phyloP scores from a whole-genome alignment of 2,888 invertebrate species.

The Lathronympha strigana region DNA sequence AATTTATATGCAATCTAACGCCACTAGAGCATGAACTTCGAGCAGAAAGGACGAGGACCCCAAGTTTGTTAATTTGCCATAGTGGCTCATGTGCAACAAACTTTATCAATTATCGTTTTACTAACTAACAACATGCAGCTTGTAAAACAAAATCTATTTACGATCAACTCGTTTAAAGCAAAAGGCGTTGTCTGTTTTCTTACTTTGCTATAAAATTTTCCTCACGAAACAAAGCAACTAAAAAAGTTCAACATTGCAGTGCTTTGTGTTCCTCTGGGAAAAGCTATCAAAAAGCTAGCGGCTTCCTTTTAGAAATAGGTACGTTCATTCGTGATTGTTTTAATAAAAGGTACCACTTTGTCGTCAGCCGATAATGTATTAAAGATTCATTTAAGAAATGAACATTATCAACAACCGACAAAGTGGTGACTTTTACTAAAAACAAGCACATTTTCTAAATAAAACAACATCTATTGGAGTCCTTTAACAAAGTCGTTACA shows the following conservation, averaged over 20 bases:
- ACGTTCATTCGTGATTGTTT: constrained; percentile 49
- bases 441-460: too few species aligned
- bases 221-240: constrained; percentile 20
- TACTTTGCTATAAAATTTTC: constrained; percentile 28
- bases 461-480: too few species aligned
- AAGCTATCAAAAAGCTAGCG: constrained; percentile 57
- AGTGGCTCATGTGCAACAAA: constrained; percentile 68
- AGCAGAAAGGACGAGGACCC: constrained; percentile 61
- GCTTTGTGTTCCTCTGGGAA: constrained; percentile 50
- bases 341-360: too few species aligned
- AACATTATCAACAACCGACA: too few species aligned
- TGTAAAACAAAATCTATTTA: constrained; percentile 35
- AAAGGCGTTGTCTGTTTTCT: constrained; percentile 19
- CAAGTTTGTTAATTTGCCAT: constrained; percentile 78
- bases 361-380: too few species aligned
- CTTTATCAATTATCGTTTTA: constrained; percentile 71
- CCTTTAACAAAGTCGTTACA: too few species aligned
- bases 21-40: constrained; percentile 56
- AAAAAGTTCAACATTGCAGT: constrained; percentile 47
- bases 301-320: constrained; percentile 51
- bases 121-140: constrained; percentile 58
- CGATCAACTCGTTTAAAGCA: neutral
- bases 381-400: too few species aligned
- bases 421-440: too few species aligned
- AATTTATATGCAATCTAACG: constrained; percentile 65